Evolutionary conservation across 2,797 vertebrate species (phyloP), one percentile per base, ranked within the genome.

Genomic region (Limosa lapponica): DNA sequence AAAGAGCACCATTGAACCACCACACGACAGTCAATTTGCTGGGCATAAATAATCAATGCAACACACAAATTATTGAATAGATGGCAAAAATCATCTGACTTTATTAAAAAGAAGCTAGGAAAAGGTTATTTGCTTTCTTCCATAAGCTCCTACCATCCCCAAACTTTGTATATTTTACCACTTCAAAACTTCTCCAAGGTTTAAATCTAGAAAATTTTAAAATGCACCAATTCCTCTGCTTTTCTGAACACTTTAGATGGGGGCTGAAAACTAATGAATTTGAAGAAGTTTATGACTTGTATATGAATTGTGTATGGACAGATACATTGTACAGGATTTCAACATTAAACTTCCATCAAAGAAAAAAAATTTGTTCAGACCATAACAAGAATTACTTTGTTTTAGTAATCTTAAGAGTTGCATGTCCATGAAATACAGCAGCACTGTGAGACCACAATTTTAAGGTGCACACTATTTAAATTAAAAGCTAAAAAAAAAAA

Each of bases 11-110:
- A 98, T 97, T 92, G 98, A 98, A 87, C 95, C 94, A 97, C 69
- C 96, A 96, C 97, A 98, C 97, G 72, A 98, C 98, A 98, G 96
- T 97, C 84, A 97, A 95, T 97, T 95, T 98, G 96, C 97, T 93
- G 98, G 95, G 97, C 98, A 98, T 98, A 97, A 98, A 98, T 98
- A 99, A 99, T 99, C 98, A 95, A 99, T 99, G 97, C 91, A 55
- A 90, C 91, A 96, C 97, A 98, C 95, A 95, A 97, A 97, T 95
- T 97, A 98, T 25, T 79, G 93, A 94, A 96, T 83, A 94, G 62
- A 88, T 93, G 82, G 84, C 69, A 95, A 97, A 92, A 96, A 96
- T 97, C 96, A 96, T 62, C 89, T 88, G 92, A 84, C 87, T 74
- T 36, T 34, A 72, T 23, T 62, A 46, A 78, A 65, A 84, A 57